phyloP scores from a whole-genome alignment of 2,113 vertebrate species.

The Heteronetta atricapilla region DNA sequence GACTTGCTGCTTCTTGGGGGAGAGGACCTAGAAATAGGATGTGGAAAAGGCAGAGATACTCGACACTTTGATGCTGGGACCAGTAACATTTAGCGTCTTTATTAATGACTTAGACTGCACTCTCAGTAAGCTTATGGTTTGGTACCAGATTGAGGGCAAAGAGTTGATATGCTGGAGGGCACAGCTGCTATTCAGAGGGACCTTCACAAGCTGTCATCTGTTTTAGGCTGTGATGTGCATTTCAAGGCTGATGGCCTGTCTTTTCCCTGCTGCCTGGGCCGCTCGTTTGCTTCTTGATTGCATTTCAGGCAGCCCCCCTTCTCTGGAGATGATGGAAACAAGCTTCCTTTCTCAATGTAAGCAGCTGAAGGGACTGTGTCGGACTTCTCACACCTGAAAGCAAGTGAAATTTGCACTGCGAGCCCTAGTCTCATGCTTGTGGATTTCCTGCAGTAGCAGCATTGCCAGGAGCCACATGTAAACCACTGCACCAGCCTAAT shows the following conservation, averaged over 20 bases:
- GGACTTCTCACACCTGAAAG: not conserved
- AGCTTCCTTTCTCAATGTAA: not conserved
- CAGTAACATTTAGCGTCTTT: not conserved
- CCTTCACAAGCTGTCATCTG: not conserved
- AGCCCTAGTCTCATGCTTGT: not conserved
- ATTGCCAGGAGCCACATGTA: not conserved
- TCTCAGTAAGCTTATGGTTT: fast-evolving
- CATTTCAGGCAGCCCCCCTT: not conserved
- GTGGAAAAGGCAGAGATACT: not conserved
- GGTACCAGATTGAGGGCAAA: not conserved
- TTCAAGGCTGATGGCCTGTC: not conserved
- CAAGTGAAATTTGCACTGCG: not conserved
- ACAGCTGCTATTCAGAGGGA: not conserved
- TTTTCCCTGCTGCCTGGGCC: not conserved
- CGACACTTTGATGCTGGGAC: not conserved
- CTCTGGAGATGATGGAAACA: not conserved
- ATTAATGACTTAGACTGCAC: not conserved
- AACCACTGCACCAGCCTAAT: not conserved
- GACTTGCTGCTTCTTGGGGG: not conserved
- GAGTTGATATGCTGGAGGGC: not conserved
- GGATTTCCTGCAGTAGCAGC: not conserved
- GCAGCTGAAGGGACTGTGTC: not conserved
- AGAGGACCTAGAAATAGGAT: not conserved
- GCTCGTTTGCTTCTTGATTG: not conserved
- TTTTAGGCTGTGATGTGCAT: not conserved